Evolutionary conservation across 2,888 invertebrate genomes (phyloP), one percentile per base, ranked within the genome.

Genomic region (Agrotis exclamationis): DNA sequence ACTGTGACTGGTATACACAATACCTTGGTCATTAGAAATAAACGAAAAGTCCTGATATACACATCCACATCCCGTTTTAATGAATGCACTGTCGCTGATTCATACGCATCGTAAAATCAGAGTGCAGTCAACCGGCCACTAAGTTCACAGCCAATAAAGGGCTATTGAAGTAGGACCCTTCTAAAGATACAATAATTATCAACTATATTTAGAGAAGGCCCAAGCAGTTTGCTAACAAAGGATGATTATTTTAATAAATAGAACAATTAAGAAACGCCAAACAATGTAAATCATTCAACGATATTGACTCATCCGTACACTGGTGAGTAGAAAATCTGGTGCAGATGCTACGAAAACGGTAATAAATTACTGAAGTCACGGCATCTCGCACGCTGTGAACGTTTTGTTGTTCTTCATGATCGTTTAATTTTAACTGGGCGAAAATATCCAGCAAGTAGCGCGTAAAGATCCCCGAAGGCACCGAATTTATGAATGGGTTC

Each of bases 51-150:
- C 86, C 87, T 87, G 87, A 88, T 86, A 88, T 83, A 86, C 85
- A 85, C 85, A 82, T 78, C 82, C 84, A 84, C 83, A 87, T 90
- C 88, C 90, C 90, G 88, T 91, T 91, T 89, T 88, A 90, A 90
- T 89, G 89, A 92, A 91, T 88, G 88, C 89, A 88, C 85, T 89
- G 91, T 89, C 88, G 89, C 90, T 92, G 93, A 94, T 91, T 94
- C 92, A 93, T 90, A 88, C 87, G 83, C 88, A 87, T 92, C 90
- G 89, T 92, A 90, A 93, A 94, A 92, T 91, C 89, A 90, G 89
- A 91, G 87, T 87, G 89, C 90, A 90, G 88, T 91, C 89, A 87
- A 85, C 89, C 86, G 87, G 86, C 79, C 87, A 91, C 90, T 89
- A 85, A 88, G 87, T 88, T 90, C 87, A 84, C 83, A 87, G 86